phyloP scores from a whole-genome alignment of 1,140 invertebrate species.

The Paraescarpia echinospica region DNA sequence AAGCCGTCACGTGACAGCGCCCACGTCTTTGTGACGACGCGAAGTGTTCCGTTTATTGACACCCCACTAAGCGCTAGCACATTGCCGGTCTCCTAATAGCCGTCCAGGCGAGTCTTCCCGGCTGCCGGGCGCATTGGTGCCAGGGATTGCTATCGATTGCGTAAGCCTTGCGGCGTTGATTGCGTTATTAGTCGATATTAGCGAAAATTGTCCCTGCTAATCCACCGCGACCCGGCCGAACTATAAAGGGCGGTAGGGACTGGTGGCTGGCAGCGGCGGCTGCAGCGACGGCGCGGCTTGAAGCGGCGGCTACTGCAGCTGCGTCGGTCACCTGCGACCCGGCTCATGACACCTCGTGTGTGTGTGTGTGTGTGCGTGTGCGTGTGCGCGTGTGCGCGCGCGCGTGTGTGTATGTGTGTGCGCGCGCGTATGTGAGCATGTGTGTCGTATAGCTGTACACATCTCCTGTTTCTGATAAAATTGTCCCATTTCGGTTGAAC shows the following conservation, averaged over 20 bases:
- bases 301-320: not conserved
- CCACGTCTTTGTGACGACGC: not conserved
- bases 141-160: not conserved
- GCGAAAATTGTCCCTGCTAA: not conserved
- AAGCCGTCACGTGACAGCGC: not conserved
- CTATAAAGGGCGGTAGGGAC: not conserved
- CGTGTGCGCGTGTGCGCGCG: too few species aligned
- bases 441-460: too few species aligned
- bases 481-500: not conserved
- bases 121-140: not conserved
- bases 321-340: not conserved
- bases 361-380: too few species aligned
- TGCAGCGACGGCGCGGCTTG: not conserved
- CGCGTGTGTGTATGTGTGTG: too few species aligned
- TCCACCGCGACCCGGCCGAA: not conserved
- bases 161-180: not conserved
- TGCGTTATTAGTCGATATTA: conserved; percentile 6
- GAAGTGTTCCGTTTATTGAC: not conserved
- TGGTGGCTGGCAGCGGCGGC: not conserved
- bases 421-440: too few species aligned
- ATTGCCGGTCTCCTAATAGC: not conserved
- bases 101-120: not conserved
- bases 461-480: too few species aligned
- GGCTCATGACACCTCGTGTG: not conserved
- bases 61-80: not conserved